These are phyloP conservation scores for Rhingia campestris DNA, from an alignment of 2,888 invertebrate species.

Conservation along the genomic window DNA sequence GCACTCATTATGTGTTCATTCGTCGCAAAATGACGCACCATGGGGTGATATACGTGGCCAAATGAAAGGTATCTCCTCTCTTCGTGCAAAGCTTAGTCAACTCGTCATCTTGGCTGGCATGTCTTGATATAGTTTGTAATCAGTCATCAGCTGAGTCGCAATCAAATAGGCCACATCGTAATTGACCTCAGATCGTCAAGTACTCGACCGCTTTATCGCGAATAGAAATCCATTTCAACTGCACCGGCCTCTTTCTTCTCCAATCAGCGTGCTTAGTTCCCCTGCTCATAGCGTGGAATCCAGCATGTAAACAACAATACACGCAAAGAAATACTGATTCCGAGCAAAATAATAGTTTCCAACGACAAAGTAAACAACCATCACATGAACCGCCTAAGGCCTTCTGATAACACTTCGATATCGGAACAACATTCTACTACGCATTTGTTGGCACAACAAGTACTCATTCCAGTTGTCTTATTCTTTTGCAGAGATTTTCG, in stretches of 20 bases:
- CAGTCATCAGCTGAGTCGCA: neutral
- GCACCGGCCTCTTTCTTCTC: constrained; percentile 7
- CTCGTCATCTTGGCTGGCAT: neutral
- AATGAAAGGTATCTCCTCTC: neutral
- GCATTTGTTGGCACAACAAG: constrained; percentile 7
- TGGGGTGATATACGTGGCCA: constrained; percentile 2
- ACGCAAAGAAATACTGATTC: neutral
- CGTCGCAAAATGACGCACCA: neutral
- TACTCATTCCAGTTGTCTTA: neutral
- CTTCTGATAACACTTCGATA: constrained; percentile 6
- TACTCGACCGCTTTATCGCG: constrained; percentile 15
- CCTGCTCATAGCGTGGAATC: no score
- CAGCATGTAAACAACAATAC: constrained; percentile 6
- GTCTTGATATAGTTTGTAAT: neutral
- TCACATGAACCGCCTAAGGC: neutral
- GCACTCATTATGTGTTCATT: no score
- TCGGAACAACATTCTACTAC: constrained; percentile 2
- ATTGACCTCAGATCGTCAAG: constrained; percentile 11
- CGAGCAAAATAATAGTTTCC: no score
- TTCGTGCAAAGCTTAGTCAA: no score
- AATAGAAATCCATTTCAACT: constrained; percentile 11
- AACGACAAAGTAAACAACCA: constrained; percentile 3
- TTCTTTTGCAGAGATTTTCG: constrained; percentile 33
- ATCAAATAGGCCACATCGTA: neutral
- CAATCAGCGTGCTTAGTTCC: neutral